Evolutionary conservation across 2,797 vertebrate species (phyloP).

Genomic region (Ammospiza maritima): DNA sequence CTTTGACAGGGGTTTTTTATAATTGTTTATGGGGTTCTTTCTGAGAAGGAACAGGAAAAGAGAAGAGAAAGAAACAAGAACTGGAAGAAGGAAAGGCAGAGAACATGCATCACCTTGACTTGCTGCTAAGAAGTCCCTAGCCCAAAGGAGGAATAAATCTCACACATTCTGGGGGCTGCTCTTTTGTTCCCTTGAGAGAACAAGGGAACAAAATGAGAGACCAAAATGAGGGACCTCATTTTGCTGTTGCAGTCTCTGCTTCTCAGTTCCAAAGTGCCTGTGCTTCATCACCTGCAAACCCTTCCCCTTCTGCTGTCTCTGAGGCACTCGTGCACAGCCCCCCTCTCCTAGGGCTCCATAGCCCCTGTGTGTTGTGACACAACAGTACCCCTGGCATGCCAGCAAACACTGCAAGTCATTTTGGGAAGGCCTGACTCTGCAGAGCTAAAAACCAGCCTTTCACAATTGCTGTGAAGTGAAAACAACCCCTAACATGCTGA

Average conservation of each 20-base stretch:
- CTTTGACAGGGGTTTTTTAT: not conserved
- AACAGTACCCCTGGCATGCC: not conserved
- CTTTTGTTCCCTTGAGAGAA: not conserved
- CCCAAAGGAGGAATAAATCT: not conserved
- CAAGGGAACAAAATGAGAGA: too few species aligned
- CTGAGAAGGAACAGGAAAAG: not conserved
- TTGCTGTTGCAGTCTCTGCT: not conserved
- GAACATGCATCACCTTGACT: not conserved
- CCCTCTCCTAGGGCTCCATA: not conserved
- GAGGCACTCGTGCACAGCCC: rapidly evolving
- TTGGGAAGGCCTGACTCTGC: conserved; percentile 19
- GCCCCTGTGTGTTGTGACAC: not conserved
- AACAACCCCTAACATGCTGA: conserved; percentile 6
- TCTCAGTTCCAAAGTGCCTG: not conserved
- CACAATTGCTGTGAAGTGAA: not conserved
- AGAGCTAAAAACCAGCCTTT: conserved; percentile 12
- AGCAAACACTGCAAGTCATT: not conserved
- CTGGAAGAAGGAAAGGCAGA: not conserved
- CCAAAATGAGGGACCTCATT: not conserved
- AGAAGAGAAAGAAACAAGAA: not conserved
- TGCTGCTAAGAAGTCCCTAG: not conserved
- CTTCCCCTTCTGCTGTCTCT: rapidly evolving
- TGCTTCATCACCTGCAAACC: not conserved
- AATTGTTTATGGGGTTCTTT: not conserved
- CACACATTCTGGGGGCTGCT: not conserved